These are phyloP conservation scores for Litocranius walleri DNA, from an alignment of 2,113 vertebrate genomes.

Conservation along the genomic window DNA sequence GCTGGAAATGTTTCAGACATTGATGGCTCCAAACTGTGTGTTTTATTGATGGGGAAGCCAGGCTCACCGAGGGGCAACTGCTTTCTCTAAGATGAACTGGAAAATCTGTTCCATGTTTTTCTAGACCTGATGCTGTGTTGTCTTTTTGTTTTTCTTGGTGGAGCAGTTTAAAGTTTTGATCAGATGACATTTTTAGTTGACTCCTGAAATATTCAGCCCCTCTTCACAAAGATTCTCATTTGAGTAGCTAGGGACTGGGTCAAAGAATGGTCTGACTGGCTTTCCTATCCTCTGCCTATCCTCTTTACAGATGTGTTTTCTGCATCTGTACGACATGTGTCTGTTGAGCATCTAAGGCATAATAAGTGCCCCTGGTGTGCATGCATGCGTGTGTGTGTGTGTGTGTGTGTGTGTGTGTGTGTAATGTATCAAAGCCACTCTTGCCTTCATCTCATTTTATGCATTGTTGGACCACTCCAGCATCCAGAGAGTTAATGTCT, in stretches of 20 bases:
- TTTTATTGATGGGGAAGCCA: background rate
- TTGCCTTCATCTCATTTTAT: background rate
- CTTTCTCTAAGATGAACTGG: background rate
- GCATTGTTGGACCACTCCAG: background rate
- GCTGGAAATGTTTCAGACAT: background rate
- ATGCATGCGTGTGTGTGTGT: fast-evolving
- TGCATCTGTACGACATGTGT: background rate
- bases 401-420: background rate
- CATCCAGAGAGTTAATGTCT: background rate
- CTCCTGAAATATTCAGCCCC: background rate
- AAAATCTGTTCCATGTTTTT: background rate
- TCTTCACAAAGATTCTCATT: background rate
- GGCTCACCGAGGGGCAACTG: fast-evolving
- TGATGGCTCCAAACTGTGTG: background rate
- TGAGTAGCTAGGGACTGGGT: background rate
- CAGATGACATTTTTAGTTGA: background rate
- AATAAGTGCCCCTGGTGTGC: background rate
- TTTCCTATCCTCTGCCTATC: background rate
- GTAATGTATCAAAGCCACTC: background rate
- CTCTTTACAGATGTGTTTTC: background rate
- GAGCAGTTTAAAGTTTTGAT: background rate
- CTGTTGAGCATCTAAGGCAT: background rate
- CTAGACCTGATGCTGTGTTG: background rate
- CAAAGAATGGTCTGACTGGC: background rate
- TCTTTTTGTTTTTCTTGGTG: background rate